Base-by-base conservation (phyloP, 1,140 invertebrate species). In the Magallana angulata region DNA sequence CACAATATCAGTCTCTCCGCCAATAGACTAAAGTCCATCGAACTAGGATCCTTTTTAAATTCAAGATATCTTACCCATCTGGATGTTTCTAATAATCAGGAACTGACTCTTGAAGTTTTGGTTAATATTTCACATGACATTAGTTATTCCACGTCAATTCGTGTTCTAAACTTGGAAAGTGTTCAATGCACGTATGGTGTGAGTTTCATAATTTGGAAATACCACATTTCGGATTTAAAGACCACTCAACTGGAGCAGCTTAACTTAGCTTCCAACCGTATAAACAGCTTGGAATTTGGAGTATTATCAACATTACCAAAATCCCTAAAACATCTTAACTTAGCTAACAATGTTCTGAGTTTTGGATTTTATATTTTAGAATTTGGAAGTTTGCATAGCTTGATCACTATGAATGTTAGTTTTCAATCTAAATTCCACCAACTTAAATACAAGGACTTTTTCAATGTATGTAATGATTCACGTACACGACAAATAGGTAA, bases 11-110 rank as follows among this genome's bases (percentile, higher is more conserved):
- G 85, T 18, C 58, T 80, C 1, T 24, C 24, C 24, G 24, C 24
- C 24, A 24, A 24, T 24, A 24, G 24, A 24, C 24, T 24, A 24
- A 24, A 24, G 24, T 24, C 24, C 24, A 24, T 24, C 24, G 24
- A 24, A 24, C 24, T 24, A 24, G 24, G 24, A 24, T 24, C 24
- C 24, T 24, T 24, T 24, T 24, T 24, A 24, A 24, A 24, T 24
- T 24, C 24, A 24, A 24, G 24, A 24, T 24, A 24, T 24, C 24
- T 24, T 24, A 24, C 24, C 24, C 36, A 48, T 48, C 6, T 71
- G 24, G 64, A 71, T 71, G 18, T 71, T 9, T 71, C 64, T 18
- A 71, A 71, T 18, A 82, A 82, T 18, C 48, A 82, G 14, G 48
- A 82, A 11, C 14, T 82, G 9, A 82, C 80, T 56, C 9, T 82